phyloP scores from a whole-genome alignment of 2,888 invertebrate genomes.

The Subacronicta megacephala region DNA sequence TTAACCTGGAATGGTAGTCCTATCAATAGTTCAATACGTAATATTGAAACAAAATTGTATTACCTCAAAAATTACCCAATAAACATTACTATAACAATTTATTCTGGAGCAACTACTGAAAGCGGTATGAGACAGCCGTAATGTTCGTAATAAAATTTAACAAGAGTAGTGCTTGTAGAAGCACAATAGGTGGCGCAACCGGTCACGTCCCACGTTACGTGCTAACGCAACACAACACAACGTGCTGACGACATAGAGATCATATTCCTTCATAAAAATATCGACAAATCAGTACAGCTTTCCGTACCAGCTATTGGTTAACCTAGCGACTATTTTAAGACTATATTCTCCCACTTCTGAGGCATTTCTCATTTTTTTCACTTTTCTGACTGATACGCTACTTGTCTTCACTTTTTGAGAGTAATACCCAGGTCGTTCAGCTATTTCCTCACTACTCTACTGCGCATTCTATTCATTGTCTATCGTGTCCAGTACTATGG shows the following conservation, averaged over 20 bases:
- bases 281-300: constrained; percentile 16
- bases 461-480: too few species aligned
- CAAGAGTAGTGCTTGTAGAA: constrained; percentile 30
- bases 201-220: constrained; percentile 39
- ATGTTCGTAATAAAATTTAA: constrained; percentile 26
- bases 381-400: too few species aligned
- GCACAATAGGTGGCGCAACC: constrained; percentile 35
- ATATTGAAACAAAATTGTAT: not conserved
- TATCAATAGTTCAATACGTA: too few species aligned
- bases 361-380: too few species aligned
- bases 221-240: constrained; percentile 28
- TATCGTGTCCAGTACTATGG: too few species aligned
- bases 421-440: too few species aligned
- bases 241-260: constrained; percentile 17
- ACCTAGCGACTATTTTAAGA: not conserved
- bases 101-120: constrained; percentile 1
- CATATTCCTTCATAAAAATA: constrained; percentile 19
- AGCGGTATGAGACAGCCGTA: constrained; percentile 5
- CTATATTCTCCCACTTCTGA: too few species aligned
- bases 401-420: too few species aligned
- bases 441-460: too few species aligned
- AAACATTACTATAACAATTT: constrained; percentile 3
- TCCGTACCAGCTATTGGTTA: not conserved
- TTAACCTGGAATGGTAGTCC: too few species aligned
- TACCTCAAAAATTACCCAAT: not conserved